phyloP scores from a whole-genome alignment of 64 coral and sea anemone genomes.

The Dendrophyllia cribrosa region DNA sequence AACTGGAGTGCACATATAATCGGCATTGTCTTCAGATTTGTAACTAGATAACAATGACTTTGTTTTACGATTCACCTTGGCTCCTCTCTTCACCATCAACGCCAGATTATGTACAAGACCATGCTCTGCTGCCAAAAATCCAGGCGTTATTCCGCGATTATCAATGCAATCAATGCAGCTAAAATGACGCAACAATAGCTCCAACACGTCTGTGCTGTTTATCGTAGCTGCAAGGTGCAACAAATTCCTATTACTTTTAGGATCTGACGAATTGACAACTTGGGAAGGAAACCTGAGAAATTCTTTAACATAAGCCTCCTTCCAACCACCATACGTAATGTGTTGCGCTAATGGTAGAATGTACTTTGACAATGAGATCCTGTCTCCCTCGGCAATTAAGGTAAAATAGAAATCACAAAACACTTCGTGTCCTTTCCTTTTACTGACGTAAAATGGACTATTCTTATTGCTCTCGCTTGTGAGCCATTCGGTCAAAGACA shows the following conservation, averaged over 20 bases:
- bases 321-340: conserved; percentile 1
- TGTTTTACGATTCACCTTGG: too few relatives aligned
- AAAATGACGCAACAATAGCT: neutral
- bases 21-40: too few relatives aligned
- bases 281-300: conserved; percentile 34
- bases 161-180: neutral
- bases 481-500: conserved; percentile 67
- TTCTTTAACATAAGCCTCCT: neutral
- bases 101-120: too few relatives aligned
- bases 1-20: too few relatives aligned
- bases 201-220: conserved; percentile 7
- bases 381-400: neutral
- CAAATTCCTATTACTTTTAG: neutral
- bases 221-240: conserved; percentile 54
- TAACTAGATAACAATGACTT: too few relatives aligned
- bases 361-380: neutral
- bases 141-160: too few relatives aligned
- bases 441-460: conserved; percentile 42
- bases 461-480: conserved; percentile 25
- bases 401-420: conserved; percentile 45
- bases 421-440: conserved; percentile 42
- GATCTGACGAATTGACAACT: conserved; percentile 9
- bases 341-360: conserved; percentile 38
- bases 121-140: too few relatives aligned
- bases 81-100: too few relatives aligned